Conservation (phyloP, 2,888 invertebrate genomes). For the Sicus ferrugineus region DNA sequence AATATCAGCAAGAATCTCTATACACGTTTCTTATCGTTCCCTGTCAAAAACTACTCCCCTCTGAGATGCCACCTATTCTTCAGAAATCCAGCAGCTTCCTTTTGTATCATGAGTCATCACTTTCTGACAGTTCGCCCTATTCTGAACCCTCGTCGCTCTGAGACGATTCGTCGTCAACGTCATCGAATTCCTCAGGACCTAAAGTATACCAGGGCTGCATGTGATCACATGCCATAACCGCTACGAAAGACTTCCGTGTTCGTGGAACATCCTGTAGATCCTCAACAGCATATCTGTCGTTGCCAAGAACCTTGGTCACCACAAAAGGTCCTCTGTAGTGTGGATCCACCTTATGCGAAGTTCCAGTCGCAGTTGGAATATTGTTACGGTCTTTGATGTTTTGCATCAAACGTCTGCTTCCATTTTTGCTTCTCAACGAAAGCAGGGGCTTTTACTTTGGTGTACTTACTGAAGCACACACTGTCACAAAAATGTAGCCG, state of each 20-base stretch:
- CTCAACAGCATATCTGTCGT: no score
- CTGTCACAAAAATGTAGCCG: slow-evolving; percentile 35
- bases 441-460: slow-evolving; percentile 37
- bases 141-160: not conserved
- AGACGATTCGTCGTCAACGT: not conserved
- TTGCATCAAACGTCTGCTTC: not conserved
- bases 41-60: no score
- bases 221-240: not conserved
- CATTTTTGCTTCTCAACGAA: not conserved
- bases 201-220: not conserved
- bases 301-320: no score
- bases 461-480: slow-evolving; percentile 39
- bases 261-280: not conserved
- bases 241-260: not conserved
- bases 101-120: no score
- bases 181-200: not conserved
- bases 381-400: not conserved
- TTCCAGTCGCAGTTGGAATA: not conserved
- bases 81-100: no score
- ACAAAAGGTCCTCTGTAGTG: no score
- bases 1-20: no score
- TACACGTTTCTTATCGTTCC: no score
- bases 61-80: no score
- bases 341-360: no score
- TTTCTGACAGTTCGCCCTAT: not conserved